Base-by-base conservation (phyloP, 2,113 vertebrate genomes). In the Colinus virginianus region DNA sequence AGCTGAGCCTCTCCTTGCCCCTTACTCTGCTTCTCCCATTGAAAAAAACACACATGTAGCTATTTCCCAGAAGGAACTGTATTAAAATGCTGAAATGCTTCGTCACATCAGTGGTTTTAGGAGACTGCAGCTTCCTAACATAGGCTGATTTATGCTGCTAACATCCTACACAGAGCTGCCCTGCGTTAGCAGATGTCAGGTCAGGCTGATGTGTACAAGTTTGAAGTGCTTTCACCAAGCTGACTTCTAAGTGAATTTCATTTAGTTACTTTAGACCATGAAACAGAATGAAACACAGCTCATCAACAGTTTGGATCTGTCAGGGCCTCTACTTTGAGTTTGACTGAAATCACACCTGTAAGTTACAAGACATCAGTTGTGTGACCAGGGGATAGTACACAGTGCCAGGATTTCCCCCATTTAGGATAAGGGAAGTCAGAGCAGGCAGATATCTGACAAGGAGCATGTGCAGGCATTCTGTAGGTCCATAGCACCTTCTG, bases 371-470 rank as follows among this genome's bases (percentile, higher is more conserved):
- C 2, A 1, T 49, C 62, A 61, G 34, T 51, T 70, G 32, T 90
- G 64, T 63, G 76, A 30, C n/a, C 7, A 42, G 49, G 42, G 62
- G 64, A 66, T 28, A 5, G 67, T 28, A 68, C 14, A 8, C 38
- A 7, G 22, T 11, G 42, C n/a, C 74, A 66, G 0, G 6, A 2
- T 42, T 68, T 19, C 72, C 1, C 5, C 19, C 1, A 0, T 77
- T 56, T 2, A 36, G 49, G 59, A 40, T 72, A 32, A 0, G 6
- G 34, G 38, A 13, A 34, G 25, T 40, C 38, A 8, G 19, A 88
- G 20, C 36, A n/a, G 28, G 28, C 40, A 67, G 40, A 51, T 0
- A 3, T 34, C 49, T 67, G 68, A 61, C 51, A 62, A 58, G 42
- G 71, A 53, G n/a, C 9, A 3, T 40, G 15, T n/a, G 83, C 25